These are phyloP conservation scores for Scytalopus superciliaris DNA, from an alignment of 2,113 vertebrate species.

Conservation along the genomic window DNA sequence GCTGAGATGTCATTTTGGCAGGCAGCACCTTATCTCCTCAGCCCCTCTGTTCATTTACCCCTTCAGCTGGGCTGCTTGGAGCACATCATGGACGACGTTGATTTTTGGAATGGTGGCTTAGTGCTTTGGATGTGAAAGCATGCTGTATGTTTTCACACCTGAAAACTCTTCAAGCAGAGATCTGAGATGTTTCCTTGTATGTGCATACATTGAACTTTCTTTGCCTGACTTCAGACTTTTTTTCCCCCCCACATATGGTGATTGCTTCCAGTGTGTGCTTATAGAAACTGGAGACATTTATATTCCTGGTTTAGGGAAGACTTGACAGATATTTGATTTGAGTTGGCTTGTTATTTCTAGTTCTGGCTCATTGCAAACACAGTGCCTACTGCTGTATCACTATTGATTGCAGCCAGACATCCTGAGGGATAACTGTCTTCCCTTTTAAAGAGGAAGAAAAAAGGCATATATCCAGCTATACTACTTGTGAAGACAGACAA, in stretches of 20 bases:
- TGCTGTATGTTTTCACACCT: constrained; percentile 26
- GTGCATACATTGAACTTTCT: not conserved
- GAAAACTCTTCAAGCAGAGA: constrained; percentile 13
- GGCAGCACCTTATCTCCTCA: not conserved
- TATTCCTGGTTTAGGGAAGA: constrained; percentile 3
- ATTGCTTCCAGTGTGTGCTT: constrained; percentile 27
- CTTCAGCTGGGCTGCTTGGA: not conserved
- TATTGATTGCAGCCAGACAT: constrained; percentile 35
- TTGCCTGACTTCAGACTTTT: not conserved
- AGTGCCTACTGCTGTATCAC: constrained; percentile 17
- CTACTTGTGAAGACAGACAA: constrained; percentile 2
- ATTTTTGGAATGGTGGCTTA: not conserved
- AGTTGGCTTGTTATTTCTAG: constrained; percentile 52
- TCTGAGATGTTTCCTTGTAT: constrained; percentile 8
- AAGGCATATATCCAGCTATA: not conserved
- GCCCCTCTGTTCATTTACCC: not conserved
- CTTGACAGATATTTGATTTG: constrained; percentile 53
- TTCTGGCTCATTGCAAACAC: constrained; percentile 31
- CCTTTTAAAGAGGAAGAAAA: not conserved
- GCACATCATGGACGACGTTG: accelerated
- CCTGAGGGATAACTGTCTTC: constrained; percentile 26
- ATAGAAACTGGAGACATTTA: constrained; percentile 40
- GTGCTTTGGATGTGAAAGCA: not conserved
- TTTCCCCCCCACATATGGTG: not conserved
- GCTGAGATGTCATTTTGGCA: accelerated